Evolutionary conservation across 2,888 invertebrate species (phyloP).

Genomic region (Zaprionus bogoriensis): DNA sequence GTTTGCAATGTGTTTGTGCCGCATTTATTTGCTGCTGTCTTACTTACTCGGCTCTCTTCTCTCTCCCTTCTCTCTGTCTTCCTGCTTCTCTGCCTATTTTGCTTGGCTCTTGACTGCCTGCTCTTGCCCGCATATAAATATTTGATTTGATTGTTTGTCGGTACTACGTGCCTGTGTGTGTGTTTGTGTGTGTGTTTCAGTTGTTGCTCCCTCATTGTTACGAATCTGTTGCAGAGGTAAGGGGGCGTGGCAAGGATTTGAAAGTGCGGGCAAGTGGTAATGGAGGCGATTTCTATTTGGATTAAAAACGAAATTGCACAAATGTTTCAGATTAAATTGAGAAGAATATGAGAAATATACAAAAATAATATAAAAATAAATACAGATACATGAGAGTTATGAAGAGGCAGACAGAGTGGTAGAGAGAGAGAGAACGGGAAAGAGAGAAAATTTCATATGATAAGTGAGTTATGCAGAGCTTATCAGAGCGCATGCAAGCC

Average conservation of each 20-base stretch:
- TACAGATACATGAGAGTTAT: background rate
- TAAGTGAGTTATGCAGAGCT: no score
- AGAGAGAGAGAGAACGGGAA: no score
- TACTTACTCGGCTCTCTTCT: background rate
- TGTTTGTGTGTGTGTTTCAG: conserved; percentile 2
- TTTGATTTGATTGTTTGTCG: conserved; percentile 70
- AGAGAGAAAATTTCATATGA: no score
- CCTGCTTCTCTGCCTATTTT: conserved; percentile 6
- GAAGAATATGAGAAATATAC: background rate
- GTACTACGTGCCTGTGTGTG: conserved; percentile 8
- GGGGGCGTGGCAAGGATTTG: background rate
- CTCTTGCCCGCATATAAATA: conserved; percentile 71
- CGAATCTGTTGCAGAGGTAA: conserved; percentile 15
- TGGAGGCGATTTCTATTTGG: background rate
- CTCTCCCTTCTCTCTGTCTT: background rate
- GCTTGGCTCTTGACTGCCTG: conserved; percentile 44
- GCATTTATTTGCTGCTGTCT: conserved; percentile 46
- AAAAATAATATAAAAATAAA: background rate
- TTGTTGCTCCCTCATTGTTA: conserved; percentile 41
- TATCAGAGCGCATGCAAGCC: no score
- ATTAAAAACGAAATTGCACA: conserved; percentile 1
- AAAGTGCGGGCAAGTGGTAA: background rate
- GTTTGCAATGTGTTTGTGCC: conserved; percentile 39
- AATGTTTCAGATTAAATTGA: background rate
- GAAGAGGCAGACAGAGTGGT: background rate